Evolutionary conservation across 1,140 invertebrate species (phyloP).

Genomic region (Belonocnema kinseyi): DNA sequence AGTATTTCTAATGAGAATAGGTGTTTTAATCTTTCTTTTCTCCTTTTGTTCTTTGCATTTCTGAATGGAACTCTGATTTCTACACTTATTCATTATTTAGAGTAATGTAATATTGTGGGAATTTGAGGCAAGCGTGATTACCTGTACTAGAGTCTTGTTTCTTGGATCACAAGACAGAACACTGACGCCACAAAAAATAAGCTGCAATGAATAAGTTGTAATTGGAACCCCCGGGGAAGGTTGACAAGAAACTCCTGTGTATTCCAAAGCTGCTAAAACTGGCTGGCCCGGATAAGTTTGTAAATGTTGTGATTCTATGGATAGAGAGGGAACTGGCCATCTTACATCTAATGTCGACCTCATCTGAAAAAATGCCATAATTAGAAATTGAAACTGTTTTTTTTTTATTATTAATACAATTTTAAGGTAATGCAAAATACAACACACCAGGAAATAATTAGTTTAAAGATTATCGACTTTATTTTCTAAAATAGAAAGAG

Average conservation of each 20-base stretch:
- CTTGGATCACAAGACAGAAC: slow-evolving; percentile 69
- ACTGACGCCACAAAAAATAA: slow-evolving; percentile 84
- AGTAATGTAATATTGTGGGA: no score
- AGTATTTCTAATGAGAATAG: no score
- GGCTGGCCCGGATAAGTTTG: slow-evolving; percentile 86
- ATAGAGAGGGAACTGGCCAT: slow-evolving; percentile 85
- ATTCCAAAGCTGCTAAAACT: slow-evolving; percentile 83
- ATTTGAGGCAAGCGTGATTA: slow-evolving; percentile 39
- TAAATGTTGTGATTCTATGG: slow-evolving; percentile 83
- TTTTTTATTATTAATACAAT: no score
- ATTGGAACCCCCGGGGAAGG: slow-evolving; percentile 74
- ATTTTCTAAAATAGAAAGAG: no score
- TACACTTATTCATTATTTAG: no score
- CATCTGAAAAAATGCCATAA: slow-evolving; percentile 59
- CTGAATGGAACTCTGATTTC: no score
- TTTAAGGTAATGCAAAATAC: no score
- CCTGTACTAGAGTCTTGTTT: slow-evolving; percentile 68
- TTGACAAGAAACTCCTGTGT: slow-evolving; percentile 81
- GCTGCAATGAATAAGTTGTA: slow-evolving; percentile 78
- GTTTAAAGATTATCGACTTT: no score
- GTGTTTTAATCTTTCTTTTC: no score
- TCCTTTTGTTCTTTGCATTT: no score
- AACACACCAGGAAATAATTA: no score
- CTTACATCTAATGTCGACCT: slow-evolving; percentile 83
- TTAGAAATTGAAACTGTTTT: not conserved